Evolutionary conservation across 2,797 vertebrate genomes (phyloP).

Genomic region (Clarias laeviceps): DNA sequence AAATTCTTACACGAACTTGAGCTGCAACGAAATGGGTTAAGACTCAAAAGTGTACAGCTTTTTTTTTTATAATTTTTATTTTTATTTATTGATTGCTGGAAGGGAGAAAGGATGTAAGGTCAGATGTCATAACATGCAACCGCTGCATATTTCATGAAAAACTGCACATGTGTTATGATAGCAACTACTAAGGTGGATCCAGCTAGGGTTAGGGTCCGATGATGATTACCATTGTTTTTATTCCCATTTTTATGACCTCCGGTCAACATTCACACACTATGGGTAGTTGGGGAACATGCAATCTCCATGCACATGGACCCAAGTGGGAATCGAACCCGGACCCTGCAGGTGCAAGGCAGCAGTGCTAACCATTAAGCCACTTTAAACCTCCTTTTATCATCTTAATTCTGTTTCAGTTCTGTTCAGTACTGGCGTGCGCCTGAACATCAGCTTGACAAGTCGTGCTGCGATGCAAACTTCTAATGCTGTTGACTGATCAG

Average conservation of each 20-base stretch:
- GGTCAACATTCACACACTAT: no score
- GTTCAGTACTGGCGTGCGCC: not conserved
- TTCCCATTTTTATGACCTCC: no score
- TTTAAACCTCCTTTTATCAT: not conserved
- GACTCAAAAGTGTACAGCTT: not conserved
- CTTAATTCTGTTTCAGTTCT: no score
- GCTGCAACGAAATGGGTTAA: not conserved
- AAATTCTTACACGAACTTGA: not conserved
- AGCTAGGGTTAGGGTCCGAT: no score
- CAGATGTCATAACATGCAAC: not conserved
- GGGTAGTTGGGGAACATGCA: no score
- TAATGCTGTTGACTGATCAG: not conserved
- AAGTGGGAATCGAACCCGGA: no score
- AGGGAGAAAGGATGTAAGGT: not conserved
- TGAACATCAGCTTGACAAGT: slow-evolving; percentile 83
- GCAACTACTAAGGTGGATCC: not conserved
- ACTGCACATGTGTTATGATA: not conserved
- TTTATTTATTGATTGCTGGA: not conserved
- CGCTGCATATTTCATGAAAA: not conserved
- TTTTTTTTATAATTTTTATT: not conserved
- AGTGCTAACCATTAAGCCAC: not conserved
- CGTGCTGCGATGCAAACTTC: slow-evolving; percentile 76
- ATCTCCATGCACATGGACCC: no score
- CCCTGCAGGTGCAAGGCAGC: no score
- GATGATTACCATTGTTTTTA: no score